Conservation (phyloP, 2,888 invertebrate species). For the Branchinecta sandiegonensis region DNA sequence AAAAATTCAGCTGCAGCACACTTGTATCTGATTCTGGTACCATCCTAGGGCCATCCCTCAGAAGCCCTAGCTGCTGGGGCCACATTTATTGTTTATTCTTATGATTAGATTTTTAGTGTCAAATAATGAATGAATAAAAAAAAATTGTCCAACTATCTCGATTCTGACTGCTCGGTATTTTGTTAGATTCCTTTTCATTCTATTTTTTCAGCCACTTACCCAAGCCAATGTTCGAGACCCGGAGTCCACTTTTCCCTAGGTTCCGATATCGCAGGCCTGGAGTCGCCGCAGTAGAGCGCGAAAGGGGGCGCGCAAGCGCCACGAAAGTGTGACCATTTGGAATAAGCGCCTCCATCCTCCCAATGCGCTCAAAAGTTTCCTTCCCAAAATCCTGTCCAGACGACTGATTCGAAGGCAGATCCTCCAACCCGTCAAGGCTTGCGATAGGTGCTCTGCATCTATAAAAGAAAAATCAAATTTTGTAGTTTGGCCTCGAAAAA, state of each 20-base stretch:
- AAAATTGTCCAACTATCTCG: too few species aligned
- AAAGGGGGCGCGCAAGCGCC: slow-evolving; percentile 3
- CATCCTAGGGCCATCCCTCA: too few species aligned
- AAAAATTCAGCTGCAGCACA: too few species aligned
- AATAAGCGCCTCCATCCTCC: background rate
- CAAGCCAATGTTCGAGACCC: slow-evolving; percentile 85
- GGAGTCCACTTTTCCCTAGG: slow-evolving; percentile 83
- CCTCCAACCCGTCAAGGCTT: slow-evolving; percentile 21
- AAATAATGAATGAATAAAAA: too few species aligned
- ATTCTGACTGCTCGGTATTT: too few species aligned
- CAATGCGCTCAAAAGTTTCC: background rate
- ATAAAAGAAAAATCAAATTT: too few species aligned
- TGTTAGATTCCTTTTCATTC: too few species aligned
- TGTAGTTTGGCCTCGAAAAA: too few species aligned
- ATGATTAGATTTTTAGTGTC: too few species aligned
- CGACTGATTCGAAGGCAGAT: slow-evolving; percentile 16
- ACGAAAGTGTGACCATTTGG: slow-evolving; percentile 8
- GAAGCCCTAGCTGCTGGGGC: too few species aligned
- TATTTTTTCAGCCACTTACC: slow-evolving; percentile 38
- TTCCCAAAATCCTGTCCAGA: slow-evolving; percentile 15
- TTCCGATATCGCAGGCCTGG: slow-evolving; percentile 79
- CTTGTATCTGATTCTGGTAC: too few species aligned
- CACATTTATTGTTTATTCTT: too few species aligned
- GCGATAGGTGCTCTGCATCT: slow-evolving; percentile 19
- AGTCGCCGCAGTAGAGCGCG: slow-evolving; percentile 35